Evolutionary conservation across 2,888 invertebrate species (phyloP), one percentile per base, ranked within the genome.

Genomic region (Conomelus anceps): DNA sequence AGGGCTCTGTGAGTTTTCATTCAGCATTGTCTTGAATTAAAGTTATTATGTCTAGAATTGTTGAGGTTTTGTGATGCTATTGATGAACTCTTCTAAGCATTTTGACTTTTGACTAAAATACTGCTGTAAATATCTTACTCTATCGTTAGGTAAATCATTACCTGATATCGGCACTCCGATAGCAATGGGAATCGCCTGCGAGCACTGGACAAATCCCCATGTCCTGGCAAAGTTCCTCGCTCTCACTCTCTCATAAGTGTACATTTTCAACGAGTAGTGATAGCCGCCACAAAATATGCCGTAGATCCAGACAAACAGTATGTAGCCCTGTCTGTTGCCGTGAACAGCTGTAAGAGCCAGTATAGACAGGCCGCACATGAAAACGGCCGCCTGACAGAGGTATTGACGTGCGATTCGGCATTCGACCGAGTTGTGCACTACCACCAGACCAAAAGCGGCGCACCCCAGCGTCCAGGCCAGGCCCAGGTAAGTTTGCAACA

Each of bases 281-380:
- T 97, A 98, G 6, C 97, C 98, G 86, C 98, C 98, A 93, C 96
- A 96, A 93, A 97, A 97, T 92, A 98, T 96, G 95, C 96, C 96
- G 92, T 96, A 96, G 92, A 97, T 95, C 97, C 96, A 97, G 88
- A 96, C 96, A 93, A 97, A 97, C 95, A 96, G 95, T 85, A 96
- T 96, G 91, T 97, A 97, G 91, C 96, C 96, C 88, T 96, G 95
- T 91, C 96, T 96, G 90, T 96, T 96, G 89, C 96, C 96, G 91
- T 96, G 96, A 22, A 97, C 96, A 0, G 96, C 96, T 0, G 96
- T 96, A 29, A 97, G 95, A 0, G 97, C 96, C 93, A 97, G 94
- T 85, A 96, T 96, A 87, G 96, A 96, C 85, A 97, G 93, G 4
- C 96, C 97, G 92, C 97, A 96, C 92, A 96, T 96, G 92, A 97